phyloP scores from a whole-genome alignment of 2,888 invertebrate genomes.

The Nomada flava region DNA sequence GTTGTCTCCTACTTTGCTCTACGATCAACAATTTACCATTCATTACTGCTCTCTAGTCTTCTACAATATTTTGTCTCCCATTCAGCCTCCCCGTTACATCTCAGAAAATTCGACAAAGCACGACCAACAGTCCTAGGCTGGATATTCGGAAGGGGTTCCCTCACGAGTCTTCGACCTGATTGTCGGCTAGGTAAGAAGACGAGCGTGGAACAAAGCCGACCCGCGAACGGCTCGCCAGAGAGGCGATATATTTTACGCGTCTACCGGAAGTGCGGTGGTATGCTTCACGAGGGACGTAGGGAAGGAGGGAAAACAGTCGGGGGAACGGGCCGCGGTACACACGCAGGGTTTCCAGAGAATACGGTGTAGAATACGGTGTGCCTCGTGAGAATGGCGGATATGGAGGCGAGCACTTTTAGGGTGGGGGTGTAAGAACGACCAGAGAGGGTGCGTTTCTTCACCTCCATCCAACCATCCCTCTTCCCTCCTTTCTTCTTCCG shows the following conservation, averaged over 20 bases:
- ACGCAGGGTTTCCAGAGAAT: conserved; percentile 67
- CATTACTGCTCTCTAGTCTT: no score
- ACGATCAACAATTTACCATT: neutral
- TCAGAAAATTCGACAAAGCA: conserved; percentile 4
- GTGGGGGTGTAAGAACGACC: conserved; percentile 47
- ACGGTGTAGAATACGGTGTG: conserved; percentile 56
- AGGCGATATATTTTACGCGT: conserved; percentile 74
- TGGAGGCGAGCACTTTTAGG: conserved; percentile 17
- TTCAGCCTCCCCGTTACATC: neutral
- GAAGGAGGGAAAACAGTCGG: conserved; percentile 56
- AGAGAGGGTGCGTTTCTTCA: conserved; percentile 55
- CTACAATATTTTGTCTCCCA: neutral
- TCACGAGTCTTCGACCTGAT: conserved; percentile 64
- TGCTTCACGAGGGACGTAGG: conserved; percentile 60
- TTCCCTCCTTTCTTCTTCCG: conserved; percentile 54
- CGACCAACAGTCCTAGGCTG: neutral
- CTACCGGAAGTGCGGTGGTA: conserved; percentile 77
- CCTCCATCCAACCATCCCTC: conserved; percentile 48
- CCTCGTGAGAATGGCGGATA: conserved; percentile 68
- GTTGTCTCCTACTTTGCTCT: neutral
- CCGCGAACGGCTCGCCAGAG: conserved; percentile 30
- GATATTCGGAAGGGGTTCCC: conserved; percentile 55
- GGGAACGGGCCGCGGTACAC: conserved; percentile 58
- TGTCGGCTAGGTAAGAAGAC: conserved; percentile 64
- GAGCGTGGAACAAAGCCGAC: conserved; percentile 71